Percentiles rank a stretch among this genome's conserved stretches.
Conservation (phyloP, 2,113 vertebrate species). For the Himantopus leucocephalus region DNA sequence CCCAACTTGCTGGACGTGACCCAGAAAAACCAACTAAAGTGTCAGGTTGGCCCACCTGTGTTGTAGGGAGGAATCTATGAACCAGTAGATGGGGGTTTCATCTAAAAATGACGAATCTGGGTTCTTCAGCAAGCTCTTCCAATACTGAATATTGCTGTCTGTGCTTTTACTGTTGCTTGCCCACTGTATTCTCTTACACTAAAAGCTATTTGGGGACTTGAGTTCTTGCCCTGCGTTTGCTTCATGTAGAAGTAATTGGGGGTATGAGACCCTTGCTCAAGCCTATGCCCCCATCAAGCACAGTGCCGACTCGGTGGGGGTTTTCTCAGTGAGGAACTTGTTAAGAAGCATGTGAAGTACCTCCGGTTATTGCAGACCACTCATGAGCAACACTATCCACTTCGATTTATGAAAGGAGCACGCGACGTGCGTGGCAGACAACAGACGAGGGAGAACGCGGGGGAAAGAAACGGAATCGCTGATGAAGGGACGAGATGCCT, state of each 20-base stretch:
- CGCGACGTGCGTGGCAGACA: neutral
- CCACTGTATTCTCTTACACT: no score
- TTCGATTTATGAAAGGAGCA: rapidly evolving
- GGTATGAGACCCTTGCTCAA: neutral
- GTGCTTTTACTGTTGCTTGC: neutral
- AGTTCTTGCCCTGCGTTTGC: no score
- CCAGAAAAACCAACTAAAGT: neutral
- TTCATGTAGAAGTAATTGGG: rapidly evolving
- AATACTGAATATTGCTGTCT: neutral
- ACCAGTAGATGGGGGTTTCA: rapidly evolving
- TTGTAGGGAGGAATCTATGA: neutral
- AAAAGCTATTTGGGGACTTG: no score
- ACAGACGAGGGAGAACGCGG: rapidly evolving
- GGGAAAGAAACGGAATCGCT: rapidly evolving
- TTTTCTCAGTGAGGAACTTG: neutral
- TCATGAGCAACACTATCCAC: rapidly evolving
- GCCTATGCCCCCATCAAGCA: rapidly evolving
- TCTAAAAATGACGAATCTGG: neutral
- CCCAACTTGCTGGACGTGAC: no score
- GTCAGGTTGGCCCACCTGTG: rapidly evolving
- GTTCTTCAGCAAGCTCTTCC: neutral
- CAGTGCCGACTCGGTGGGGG: rapidly evolving
- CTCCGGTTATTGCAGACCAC: rapidly evolving
- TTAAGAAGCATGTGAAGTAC: neutral
- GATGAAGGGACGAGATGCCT: rapidly evolving